Evolutionary conservation across 1,140 invertebrate species (phyloP).

Genomic region (Teleopsis dalmanni): DNA sequence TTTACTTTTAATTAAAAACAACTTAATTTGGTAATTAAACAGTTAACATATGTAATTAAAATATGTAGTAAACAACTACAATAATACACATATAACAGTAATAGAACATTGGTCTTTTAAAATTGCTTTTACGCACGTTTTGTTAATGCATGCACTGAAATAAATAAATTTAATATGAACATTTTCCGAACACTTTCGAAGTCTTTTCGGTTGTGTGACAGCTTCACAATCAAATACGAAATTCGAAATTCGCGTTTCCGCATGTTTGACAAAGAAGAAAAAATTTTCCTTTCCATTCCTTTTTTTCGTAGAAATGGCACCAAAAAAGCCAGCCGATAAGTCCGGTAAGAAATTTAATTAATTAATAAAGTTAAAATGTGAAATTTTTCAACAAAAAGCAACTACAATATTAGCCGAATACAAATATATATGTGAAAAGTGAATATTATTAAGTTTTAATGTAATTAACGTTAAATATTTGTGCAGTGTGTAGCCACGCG

Average conservation of each 20-base stretch:
- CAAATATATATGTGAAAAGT: conserved; percentile 1
- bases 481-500: conserved; percentile 9
- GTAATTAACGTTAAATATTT: no score
- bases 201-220: conserved; percentile 1
- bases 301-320: conserved; percentile 56
- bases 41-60: no score
- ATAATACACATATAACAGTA: no score
- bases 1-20: no score
- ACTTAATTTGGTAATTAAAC: no score
- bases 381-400: conserved; percentile 2
- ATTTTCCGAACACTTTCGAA: conserved; percentile 8
- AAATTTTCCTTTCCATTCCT: conserved; percentile 40
- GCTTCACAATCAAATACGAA: conserved; percentile 2
- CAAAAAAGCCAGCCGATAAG: conserved; percentile 57
- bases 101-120: no score
- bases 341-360: conserved; percentile 48
- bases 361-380: conserved; percentile 2
- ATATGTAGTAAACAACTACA: no score
- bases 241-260: conserved; percentile 27
- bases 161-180: not conserved
- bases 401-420: not conserved
- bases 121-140: no score
- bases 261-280: conserved; percentile 31
- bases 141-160: no score
- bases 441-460: no score